Conservation (phyloP, 1,140 invertebrate genomes). For the Laupala kohalensis region DNA sequence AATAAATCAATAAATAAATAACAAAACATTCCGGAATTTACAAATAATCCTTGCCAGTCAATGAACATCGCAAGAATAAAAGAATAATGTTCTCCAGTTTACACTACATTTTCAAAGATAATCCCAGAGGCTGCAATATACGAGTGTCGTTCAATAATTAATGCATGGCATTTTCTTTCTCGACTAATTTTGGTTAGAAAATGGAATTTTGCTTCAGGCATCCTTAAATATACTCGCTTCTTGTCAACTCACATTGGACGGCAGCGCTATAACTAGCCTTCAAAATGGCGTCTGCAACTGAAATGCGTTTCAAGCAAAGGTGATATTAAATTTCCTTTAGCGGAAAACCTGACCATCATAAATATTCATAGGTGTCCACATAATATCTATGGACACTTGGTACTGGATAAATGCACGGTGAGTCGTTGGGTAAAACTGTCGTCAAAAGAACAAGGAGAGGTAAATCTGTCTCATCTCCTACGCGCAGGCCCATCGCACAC, state of each 20-base stretch:
- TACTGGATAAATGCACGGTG: background rate
- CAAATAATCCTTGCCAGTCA: too few relatives aligned
- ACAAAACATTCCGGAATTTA: too few relatives aligned
- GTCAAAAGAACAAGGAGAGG: background rate
- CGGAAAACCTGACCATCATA: constrained; percentile 5
- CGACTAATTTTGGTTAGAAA: background rate
- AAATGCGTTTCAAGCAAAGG: constrained; percentile 1
- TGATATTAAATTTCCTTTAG: constrained; percentile 9
- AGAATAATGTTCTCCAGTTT: too few relatives aligned
- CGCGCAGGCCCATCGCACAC: background rate
- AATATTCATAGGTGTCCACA: background rate
- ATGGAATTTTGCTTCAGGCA: background rate
- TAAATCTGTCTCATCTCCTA: constrained; percentile 1
- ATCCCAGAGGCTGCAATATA: too few relatives aligned
- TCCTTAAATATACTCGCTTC: background rate
- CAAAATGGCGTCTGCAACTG: too few relatives aligned
- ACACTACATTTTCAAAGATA: too few relatives aligned
- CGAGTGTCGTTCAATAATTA: background rate
- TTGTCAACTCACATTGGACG: background rate
- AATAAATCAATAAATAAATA: too few relatives aligned
- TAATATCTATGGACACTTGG: constrained; percentile 4
- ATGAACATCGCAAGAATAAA: too few relatives aligned
- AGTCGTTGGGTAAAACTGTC: background rate
- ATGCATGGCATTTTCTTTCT: background rate
- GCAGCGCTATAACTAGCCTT: background rate